Percentiles rank a stretch among this genome's conserved stretches.
Evolutionary conservation across 2,888 invertebrate species (phyloP).

Genomic region (Lepidocyrtinus sp.): DNA sequence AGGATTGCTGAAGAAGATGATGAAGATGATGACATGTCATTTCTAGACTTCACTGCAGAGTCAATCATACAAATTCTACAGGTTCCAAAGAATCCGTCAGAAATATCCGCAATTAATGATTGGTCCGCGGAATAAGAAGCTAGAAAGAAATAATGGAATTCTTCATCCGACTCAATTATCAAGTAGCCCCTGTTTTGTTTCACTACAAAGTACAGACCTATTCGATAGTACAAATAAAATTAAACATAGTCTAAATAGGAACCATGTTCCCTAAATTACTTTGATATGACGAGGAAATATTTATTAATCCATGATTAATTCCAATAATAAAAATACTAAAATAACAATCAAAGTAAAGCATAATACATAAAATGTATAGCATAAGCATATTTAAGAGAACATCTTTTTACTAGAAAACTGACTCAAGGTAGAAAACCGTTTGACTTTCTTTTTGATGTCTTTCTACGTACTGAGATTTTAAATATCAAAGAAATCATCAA

Average conservation of each 20-base stretch:
- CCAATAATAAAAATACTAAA: neutral
- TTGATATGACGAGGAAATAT: neutral
- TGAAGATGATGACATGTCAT: slow-evolving; percentile 26
- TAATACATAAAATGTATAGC: neutral
- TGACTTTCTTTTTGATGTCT: too few relatives aligned
- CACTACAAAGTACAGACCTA: too few relatives aligned
- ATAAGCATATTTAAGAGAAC: neutral
- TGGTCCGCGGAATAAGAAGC: too few relatives aligned
- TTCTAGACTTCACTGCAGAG: slow-evolving; percentile 36
- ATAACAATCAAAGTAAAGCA: neutral
- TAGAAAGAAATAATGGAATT: neutral
- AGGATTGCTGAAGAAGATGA: slow-evolving; percentile 20
- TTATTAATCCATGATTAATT: neutral
- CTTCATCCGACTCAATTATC: too few relatives aligned
- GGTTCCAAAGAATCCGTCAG: slow-evolving; percentile 3
- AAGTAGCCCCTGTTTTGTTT: too few relatives aligned
- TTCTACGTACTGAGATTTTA: too few relatives aligned
- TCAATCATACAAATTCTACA: slow-evolving; percentile 45
- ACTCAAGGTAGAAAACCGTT: too few relatives aligned
- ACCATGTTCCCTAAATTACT: too few relatives aligned
- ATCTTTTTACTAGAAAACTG: neutral
- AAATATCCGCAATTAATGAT: too few relatives aligned
- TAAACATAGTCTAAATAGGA: too few relatives aligned
- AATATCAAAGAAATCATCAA: slow-evolving; percentile 63
- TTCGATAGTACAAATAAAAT: too few relatives aligned